Conservation (phyloP, 2,797 vertebrate species). For the Pogonophryne albipinna region DNA sequence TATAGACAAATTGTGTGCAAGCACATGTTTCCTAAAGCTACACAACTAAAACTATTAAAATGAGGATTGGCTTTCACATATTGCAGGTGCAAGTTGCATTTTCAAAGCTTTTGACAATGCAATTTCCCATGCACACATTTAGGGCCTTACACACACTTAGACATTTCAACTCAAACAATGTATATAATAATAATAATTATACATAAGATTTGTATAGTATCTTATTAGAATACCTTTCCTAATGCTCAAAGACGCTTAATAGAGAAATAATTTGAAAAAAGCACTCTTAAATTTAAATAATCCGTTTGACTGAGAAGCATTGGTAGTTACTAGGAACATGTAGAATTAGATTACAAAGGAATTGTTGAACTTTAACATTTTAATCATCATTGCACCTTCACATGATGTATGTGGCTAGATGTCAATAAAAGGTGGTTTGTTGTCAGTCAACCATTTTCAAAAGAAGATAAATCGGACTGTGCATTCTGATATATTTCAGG, state of each 20-base stretch:
- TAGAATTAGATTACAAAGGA: slow-evolving; percentile 4
- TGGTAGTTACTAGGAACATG: slow-evolving; percentile 11
- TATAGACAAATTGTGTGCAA: slow-evolving; percentile 47
- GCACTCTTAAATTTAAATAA: slow-evolving; percentile 27
- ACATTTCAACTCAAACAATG: slow-evolving; percentile 15
- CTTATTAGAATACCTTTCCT: not conserved
- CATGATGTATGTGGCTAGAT: not conserved
- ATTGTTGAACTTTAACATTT: not conserved
- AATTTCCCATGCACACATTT: not conserved
- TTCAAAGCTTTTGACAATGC: slow-evolving; percentile 8
- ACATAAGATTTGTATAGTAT: slow-evolving; percentile 29
- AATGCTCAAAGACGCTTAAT: too few relatives aligned
- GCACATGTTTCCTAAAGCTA: slow-evolving; percentile 37
- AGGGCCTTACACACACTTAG: not conserved
- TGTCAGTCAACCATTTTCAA: not conserved
- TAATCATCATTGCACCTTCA: slow-evolving; percentile 3
- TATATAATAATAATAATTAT: slow-evolving; percentile 47
- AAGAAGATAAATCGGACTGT: not conserved
- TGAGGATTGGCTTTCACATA: slow-evolving; percentile 13
- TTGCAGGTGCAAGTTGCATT: not conserved
- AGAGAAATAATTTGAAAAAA: too few relatives aligned
- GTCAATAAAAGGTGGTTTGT: slow-evolving; percentile 1
- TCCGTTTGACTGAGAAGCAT: slow-evolving; percentile 20
- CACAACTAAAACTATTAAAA: not conserved
- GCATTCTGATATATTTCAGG: not conserved